Base-by-base conservation (phyloP, 53 echinoderm and acorn worm species). In the Stichopus horrens region DNA sequence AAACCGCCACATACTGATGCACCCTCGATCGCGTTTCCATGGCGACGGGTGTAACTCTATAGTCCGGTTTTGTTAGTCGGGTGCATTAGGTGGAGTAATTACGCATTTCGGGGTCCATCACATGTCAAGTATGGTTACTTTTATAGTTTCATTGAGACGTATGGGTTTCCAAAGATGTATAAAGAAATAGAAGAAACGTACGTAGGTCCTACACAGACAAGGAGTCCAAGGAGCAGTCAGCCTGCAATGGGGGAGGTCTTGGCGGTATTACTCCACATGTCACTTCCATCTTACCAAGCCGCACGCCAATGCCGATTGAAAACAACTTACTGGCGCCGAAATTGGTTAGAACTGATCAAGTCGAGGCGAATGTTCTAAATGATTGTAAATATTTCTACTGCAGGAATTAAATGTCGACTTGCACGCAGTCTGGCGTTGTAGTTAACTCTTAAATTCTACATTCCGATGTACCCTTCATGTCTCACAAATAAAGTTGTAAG, bases 311-410 rank as follows among this genome's bases (percentile, higher is more conserved):
- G 71, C 19, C 14, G 71, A 16, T 71, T 71, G 81, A 81, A 81
- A 81, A 81, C 81, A 81, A 81, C 81, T 81, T 20, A 57, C 81
- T 81, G 81, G 81, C 81, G 81, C 81, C 81, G 81, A 56, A 81
- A 21, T 81, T 56, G 79, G 79, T 79, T 77, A 14, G 63, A 71
- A 13, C 4, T 71, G 18, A 71, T 71, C 71, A 18, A 71, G 0
- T 71, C 19, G 18, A 5, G 71, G n/a, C 6, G 19, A 71, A 71
- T 71, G n/a, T 71, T 71, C 71, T 71, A 18, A 71, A 71, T 71
- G 71, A 71, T 7, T 71, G n/a, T 71, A 71, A 71, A 18, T 71
- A 21, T 71, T 71, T 13, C 71, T 71, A 6, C 20, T 71, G 71
- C n/a, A 71, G 37, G 37, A 37, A 37, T 37, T 37, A 37, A 37